Evolutionary conservation across 2,888 invertebrate genomes (phyloP), one percentile per base, ranked within the genome.

Genomic region (Anaspis maculata): DNA sequence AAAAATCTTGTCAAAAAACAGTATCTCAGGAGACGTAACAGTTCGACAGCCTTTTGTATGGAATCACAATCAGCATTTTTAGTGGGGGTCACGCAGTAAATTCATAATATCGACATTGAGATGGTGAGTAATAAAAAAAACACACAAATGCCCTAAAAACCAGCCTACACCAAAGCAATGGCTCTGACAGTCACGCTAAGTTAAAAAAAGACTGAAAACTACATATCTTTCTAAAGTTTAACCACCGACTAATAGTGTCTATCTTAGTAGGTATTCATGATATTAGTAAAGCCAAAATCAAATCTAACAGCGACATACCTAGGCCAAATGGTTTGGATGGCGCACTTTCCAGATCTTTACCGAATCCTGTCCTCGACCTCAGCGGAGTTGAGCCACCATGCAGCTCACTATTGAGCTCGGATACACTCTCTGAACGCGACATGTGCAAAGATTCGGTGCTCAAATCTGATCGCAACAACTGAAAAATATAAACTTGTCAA

Each of bases 381-480:
- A 57, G 39, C 15, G 57, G 56, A 23, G 56, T 51, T 25, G 46
- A 37, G 15, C 44, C 44, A 14, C 54, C 53, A 38, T 56, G 53
- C 21, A 53, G 44, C 33, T 84, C 83, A 43, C 81, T 80, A 53
- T 79, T 86, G 9, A 88, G 66, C 67, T 88, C 87, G 12, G 82
- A 83, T 49, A 87, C 86, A 59, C 87, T 87, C 61, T 88, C 88
- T 15, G 88, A 87, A 16, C 87, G 77, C 11, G 77, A 78, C 46
- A 86, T 78, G 28, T 79, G 81, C 43, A 85, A 67, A 15, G 83
- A 83, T 62, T 86, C 87, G 69, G 83, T 79, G 34, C 84, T 83
- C 26, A 80, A 77, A 61, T 87, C 86, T 63, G 84, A 73, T 35
- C 82, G 76, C 84, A 86, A 83, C 35, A 86, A 74, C 87, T 87